Percentiles rank a stretch among this genome's conserved stretches.
These are phyloP conservation scores for Cnemophilus loriae DNA, from an alignment of 2,113 vertebrate species.

Conservation along the genomic window DNA sequence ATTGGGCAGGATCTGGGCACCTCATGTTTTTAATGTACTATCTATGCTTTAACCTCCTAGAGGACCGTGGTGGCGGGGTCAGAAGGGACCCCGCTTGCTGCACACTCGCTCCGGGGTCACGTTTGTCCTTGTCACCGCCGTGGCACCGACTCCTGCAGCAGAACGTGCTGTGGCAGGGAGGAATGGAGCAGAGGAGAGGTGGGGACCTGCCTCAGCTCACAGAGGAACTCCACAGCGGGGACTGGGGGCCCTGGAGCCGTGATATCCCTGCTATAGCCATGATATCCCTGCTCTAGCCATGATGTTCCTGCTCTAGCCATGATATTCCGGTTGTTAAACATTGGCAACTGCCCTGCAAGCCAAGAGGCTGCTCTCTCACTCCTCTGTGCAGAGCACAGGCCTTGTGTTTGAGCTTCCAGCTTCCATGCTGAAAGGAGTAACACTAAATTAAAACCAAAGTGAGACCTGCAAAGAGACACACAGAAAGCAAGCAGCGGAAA, in stretches of 20 bases:
- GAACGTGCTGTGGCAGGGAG: not conserved
- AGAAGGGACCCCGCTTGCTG: not conserved
- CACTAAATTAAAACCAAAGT: not conserved
- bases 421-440: not conserved
- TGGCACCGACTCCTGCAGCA: not conserved
- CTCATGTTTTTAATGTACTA: not conserved
- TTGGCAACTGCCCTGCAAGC: not conserved
- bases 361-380: not conserved
- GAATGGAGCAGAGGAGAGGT: not conserved
- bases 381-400: not conserved
- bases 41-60: not conserved
- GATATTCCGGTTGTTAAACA: no score
- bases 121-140: not conserved
- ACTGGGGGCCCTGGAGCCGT: not conserved
- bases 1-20: not conserved
- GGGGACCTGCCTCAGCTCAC: not conserved
- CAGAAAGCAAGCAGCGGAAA: not conserved
- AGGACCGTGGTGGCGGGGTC: accelerated
- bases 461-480: not conserved
- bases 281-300: not conserved
- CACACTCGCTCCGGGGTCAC: accelerated
- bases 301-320: not conserved
- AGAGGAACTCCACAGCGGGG: not conserved
- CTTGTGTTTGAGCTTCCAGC: not conserved
- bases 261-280: not conserved